These are phyloP conservation scores for Enteromius radiatus DNA, from an alignment of 2,797 vertebrate genomes.

Conservation along the genomic window DNA sequence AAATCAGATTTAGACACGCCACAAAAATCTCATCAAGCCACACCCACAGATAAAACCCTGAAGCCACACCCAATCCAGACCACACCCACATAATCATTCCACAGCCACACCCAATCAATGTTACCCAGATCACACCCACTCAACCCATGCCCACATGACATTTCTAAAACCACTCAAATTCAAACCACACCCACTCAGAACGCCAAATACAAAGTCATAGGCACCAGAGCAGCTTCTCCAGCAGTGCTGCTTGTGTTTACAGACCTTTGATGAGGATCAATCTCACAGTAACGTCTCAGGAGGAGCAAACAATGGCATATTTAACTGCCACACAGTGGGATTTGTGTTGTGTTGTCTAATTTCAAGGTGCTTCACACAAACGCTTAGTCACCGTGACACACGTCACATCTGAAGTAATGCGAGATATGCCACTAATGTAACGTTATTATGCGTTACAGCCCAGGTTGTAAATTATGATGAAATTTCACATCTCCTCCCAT, in stretches of 20 bases:
- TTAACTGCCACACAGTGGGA: not conserved
- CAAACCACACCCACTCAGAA: not conserved
- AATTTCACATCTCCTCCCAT: slow-evolving; percentile 55
- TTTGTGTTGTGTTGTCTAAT: slow-evolving; percentile 19
- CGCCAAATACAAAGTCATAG: not conserved
- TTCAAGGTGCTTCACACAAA: slow-evolving; percentile 35
- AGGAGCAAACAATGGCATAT: not conserved
- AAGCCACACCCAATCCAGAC: not conserved
- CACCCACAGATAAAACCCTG: not conserved
- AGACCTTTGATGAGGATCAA: not conserved
- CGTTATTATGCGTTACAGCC: slow-evolving; percentile 56
- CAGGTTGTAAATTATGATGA: slow-evolving; percentile 59
- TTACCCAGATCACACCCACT: not conserved
- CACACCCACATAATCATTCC: not conserved
- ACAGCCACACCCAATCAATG: not conserved
- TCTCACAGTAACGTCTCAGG: not conserved
- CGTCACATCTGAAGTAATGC: slow-evolving; percentile 49
- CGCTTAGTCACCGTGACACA: slow-evolving; percentile 39
- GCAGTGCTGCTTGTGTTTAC: not conserved
- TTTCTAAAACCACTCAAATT: not conserved
- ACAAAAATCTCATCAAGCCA: not conserved
- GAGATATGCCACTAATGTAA: slow-evolving; percentile 56
- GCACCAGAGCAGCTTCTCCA: not conserved
- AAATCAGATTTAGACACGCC: not conserved
- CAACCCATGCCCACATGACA: not conserved